These are phyloP conservation scores for Diarsia brunnea DNA, from an alignment of 2,888 invertebrate species.

Conservation along the genomic window DNA sequence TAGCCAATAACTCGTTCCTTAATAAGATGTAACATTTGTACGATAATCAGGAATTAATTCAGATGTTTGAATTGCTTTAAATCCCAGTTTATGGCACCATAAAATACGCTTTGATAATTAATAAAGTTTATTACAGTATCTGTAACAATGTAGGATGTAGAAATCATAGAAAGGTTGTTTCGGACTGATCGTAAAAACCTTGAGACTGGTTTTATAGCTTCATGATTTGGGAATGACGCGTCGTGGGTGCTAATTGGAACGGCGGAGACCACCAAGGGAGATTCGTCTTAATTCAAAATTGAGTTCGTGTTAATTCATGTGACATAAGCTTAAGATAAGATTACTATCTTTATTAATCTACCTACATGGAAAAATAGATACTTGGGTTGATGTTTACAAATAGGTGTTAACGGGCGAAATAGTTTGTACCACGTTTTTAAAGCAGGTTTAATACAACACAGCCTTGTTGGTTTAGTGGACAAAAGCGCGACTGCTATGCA, in stretches of 20 bases:
- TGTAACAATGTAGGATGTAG: slow-evolving; percentile 74
- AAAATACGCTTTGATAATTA: slow-evolving; percentile 76
- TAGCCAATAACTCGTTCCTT: slow-evolving; percentile 67
- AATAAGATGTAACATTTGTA: slow-evolving; percentile 72
- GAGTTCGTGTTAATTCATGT: slow-evolving; percentile 67
- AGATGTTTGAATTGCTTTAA: slow-evolving; percentile 71
- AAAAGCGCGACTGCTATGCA: no score
- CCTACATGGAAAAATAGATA: slow-evolving; percentile 8
- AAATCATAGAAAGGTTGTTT: slow-evolving; percentile 71
- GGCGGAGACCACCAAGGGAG: slow-evolving; percentile 85
- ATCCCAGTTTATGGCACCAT: slow-evolving; percentile 73
- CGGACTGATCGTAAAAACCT: slow-evolving; percentile 76
- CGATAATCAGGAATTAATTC: slow-evolving; percentile 73
- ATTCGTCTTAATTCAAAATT: slow-evolving; percentile 69
- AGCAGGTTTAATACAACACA: background rate
- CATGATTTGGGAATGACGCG: slow-evolving; percentile 74
- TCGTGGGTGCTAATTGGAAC: slow-evolving; percentile 82
- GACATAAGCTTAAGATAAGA: slow-evolving; percentile 54
- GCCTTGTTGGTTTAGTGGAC: no score
- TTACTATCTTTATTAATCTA: slow-evolving; percentile 43
- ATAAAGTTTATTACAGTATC: slow-evolving; percentile 72
- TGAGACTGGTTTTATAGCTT: slow-evolving; percentile 76
- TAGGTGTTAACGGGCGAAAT: background rate
- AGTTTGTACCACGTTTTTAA: background rate
- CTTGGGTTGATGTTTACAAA: background rate